These are phyloP conservation scores for Bradypus variegatus DNA, from an alignment of 2,797 vertebrate genomes.

Conservation along the genomic window DNA sequence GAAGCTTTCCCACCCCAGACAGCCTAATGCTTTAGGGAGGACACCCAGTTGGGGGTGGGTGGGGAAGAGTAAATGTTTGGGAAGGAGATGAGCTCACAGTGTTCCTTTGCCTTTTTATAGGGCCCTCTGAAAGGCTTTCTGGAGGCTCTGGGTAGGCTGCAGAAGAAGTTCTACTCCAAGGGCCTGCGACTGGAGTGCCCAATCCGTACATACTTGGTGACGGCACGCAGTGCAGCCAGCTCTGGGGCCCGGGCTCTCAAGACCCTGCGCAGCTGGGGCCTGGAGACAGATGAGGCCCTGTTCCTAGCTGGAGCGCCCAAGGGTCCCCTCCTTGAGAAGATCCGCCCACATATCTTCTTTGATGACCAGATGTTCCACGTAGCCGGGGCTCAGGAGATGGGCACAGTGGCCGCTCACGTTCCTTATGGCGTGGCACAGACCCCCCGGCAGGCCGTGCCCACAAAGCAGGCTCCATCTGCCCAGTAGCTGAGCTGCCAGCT, in stretches of 20 bases:
- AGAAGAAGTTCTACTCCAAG: slow-evolving; percentile 97
- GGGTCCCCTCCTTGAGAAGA: slow-evolving; percentile 94
- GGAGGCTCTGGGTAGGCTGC: slow-evolving; percentile 90
- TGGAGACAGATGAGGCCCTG: slow-evolving; percentile 94
- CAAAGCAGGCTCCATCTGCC: slow-evolving; percentile 22
- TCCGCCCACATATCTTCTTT: slow-evolving; percentile 96
- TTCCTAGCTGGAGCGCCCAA: slow-evolving; percentile 95
- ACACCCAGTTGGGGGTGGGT: not conserved
- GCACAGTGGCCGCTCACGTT: slow-evolving; percentile 93
- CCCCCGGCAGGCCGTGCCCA: not conserved
- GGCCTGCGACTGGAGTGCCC: slow-evolving; percentile 92
- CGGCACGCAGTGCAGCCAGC: slow-evolving; percentile 93
- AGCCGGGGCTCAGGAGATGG: slow-evolving; percentile 91
- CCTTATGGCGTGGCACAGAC: slow-evolving; percentile 93
- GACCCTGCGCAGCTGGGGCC: slow-evolving; percentile 93
- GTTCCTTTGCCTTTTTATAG: slow-evolving; percentile 68
- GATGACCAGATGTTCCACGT: slow-evolving; percentile 99
- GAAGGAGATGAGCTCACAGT: not conserved
- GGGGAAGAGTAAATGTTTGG: not conserved
- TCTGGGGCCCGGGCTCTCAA: slow-evolving; percentile 95
- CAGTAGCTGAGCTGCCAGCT: slow-evolving; percentile 27
- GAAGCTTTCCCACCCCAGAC: too few relatives aligned
- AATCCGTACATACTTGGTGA: slow-evolving; percentile 95
- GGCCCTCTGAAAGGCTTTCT: slow-evolving; percentile 94
- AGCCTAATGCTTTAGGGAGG: not conserved